A percentile compares a stretch with the other conserved stretches of the same genome.
phyloP scores from a whole-genome alignment of 2,888 invertebrate genomes.

The Ophraella communa region DNA sequence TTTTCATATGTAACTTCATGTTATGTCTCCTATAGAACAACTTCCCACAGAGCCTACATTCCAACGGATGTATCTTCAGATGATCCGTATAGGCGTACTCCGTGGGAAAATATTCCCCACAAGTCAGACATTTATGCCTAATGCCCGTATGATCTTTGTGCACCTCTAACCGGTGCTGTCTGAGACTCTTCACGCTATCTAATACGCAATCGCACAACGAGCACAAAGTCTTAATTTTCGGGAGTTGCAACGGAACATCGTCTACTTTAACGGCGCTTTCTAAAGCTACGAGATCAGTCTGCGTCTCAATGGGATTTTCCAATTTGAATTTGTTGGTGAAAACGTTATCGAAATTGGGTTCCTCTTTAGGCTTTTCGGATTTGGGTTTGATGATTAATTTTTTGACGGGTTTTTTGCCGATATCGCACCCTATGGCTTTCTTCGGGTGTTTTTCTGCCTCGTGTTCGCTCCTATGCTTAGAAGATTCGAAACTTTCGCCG shows the following conservation, averaged over 20 bases:
- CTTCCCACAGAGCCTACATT: slow-evolving; percentile 84
- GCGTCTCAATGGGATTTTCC: slow-evolving; percentile 49
- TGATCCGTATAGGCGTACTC: slow-evolving; percentile 76
- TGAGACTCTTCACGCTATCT: slow-evolving; percentile 49
- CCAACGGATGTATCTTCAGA: slow-evolving; percentile 79
- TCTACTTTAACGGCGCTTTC: slow-evolving; percentile 34
- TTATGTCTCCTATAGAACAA: slow-evolving; percentile 75
- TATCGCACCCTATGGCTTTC: slow-evolving; percentile 49
- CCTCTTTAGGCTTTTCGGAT: slow-evolving; percentile 50
- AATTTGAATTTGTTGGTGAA: slow-evolving; percentile 55
- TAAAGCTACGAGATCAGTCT: slow-evolving; percentile 47
- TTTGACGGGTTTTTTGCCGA: slow-evolving; percentile 52
- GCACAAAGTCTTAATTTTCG: slow-evolving; percentile 46
- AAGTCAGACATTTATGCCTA: slow-evolving; percentile 65
- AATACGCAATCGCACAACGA: slow-evolving; percentile 51
- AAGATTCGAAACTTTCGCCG: slow-evolving; percentile 65
- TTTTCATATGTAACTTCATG: slow-evolving; percentile 78
- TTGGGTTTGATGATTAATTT: slow-evolving; percentile 53
- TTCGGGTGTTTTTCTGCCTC: slow-evolving; percentile 64
- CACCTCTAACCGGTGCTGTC: slow-evolving; percentile 61
- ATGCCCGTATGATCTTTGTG: slow-evolving; percentile 59
- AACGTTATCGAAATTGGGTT: slow-evolving; percentile 58
- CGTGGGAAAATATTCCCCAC: slow-evolving; percentile 71
- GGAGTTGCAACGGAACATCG: slow-evolving; percentile 28
- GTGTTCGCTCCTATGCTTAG: slow-evolving; percentile 71